These are phyloP conservation scores for Hippopotamyrus pictus DNA, from an alignment of 2,797 vertebrate species.

Conservation along the genomic window DNA sequence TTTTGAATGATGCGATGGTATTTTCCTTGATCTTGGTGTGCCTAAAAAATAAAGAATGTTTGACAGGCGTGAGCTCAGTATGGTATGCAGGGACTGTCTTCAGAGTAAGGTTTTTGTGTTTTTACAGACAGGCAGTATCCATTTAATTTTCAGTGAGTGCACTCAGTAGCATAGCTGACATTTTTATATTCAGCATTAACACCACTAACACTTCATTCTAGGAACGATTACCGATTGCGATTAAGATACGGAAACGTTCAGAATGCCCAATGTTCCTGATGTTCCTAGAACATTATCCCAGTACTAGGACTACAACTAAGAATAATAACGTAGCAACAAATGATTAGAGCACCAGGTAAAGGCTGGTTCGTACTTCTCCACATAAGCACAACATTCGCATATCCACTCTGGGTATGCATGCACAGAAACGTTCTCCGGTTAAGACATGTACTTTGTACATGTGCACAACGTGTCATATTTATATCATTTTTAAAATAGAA, in stretches of 20 bases:
- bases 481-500: not conserved
- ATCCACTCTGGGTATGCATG: not conserved
- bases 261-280: not conserved
- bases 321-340: not conserved
- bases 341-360: not conserved
- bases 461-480: not conserved
- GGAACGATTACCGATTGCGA: not conserved
- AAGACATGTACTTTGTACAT: no score
- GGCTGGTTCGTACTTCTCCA: not conserved
- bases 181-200: not conserved
- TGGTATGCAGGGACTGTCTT: not conserved
- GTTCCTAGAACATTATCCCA: not conserved
- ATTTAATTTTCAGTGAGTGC: not conserved
- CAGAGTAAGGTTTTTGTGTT: not conserved
- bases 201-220: not conserved
- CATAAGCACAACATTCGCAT: not conserved
- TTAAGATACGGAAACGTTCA: no score
- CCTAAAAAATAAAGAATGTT: conserved; percentile 56
- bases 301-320: not conserved
- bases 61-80: not conserved
- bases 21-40: conserved; percentile 91
- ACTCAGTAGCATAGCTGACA: not conserved
- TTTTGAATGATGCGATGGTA: conserved; percentile 89
- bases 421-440: not conserved
- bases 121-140: not conserved